A percentile compares a stretch with the other conserved stretches of the same genome.
Conservation (phyloP, 2,113 vertebrate genomes). For the Cettia cetti region DNA sequence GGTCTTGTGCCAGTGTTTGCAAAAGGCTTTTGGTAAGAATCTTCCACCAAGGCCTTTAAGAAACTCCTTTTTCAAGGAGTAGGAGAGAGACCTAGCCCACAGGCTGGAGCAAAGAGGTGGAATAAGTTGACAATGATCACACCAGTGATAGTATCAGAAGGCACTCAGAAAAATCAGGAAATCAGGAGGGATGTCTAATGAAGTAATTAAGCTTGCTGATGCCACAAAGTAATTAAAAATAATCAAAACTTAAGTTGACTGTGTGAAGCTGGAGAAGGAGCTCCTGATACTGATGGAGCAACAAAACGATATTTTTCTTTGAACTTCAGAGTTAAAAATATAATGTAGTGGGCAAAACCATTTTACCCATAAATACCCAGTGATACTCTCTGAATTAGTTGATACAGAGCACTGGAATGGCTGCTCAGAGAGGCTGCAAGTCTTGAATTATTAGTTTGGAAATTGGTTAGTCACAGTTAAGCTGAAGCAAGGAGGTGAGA, state of each 20-base stretch:
- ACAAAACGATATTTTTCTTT: background rate
- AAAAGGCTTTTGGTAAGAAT: background rate
- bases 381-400: accelerated
- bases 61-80: background rate
- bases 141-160: background rate
- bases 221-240: background rate
- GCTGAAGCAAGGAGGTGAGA: background rate
- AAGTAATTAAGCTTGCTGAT: background rate
- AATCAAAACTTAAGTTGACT: background rate
- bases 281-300: background rate
- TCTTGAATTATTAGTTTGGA: background rate
- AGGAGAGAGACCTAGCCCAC: background rate
- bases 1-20: background rate
- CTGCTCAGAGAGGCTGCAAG: background rate
- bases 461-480: background rate
- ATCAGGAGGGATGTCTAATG: background rate
- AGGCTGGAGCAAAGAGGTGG: background rate
- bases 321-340: background rate
- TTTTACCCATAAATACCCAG: background rate
- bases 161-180: background rate
- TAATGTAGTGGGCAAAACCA: background rate
- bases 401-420: background rate
- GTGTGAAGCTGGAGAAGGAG: background rate
- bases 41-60: background rate
- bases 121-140: background rate